Conservation (phyloP, 1,140 invertebrate species). For the Neodiprion virginianus region DNA sequence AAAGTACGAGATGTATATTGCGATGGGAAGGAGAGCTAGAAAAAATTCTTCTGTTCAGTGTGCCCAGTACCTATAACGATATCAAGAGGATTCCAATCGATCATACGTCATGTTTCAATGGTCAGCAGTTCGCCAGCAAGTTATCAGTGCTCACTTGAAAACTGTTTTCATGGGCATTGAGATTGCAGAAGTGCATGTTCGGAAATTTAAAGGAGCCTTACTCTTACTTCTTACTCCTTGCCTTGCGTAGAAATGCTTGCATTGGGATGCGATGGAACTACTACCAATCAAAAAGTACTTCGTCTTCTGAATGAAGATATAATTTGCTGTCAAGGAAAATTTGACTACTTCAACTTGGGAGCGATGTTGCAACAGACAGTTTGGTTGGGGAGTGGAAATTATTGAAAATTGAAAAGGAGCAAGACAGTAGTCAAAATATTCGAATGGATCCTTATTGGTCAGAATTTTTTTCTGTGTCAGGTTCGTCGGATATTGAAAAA, state of each 20-base stretch:
- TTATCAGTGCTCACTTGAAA: background rate
- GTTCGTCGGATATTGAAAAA: background rate
- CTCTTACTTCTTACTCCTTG: background rate
- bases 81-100: background rate
- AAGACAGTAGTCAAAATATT: background rate
- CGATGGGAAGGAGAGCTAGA: background rate
- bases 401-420: background rate
- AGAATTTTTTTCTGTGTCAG: background rate
- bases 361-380: background rate
- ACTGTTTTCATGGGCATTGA: background rate
- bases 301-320: background rate
- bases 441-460: background rate
- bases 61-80: background rate
- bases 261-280: background rate
- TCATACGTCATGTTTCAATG: background rate
- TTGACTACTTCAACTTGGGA: background rate
- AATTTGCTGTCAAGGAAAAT: background rate
- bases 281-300: slow-evolving; percentile 7
- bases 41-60: background rate
- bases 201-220: background rate
- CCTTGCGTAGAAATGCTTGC: background rate
- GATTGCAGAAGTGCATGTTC: background rate
- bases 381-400: background rate
- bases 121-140: background rate
- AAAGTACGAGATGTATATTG: too few relatives aligned